A percentile compares a stretch with the other conserved stretches of the same genome.
These are phyloP conservation scores for Drosophila koepferae DNA, from an alignment of 2,888 invertebrate species.

Conservation along the genomic window DNA sequence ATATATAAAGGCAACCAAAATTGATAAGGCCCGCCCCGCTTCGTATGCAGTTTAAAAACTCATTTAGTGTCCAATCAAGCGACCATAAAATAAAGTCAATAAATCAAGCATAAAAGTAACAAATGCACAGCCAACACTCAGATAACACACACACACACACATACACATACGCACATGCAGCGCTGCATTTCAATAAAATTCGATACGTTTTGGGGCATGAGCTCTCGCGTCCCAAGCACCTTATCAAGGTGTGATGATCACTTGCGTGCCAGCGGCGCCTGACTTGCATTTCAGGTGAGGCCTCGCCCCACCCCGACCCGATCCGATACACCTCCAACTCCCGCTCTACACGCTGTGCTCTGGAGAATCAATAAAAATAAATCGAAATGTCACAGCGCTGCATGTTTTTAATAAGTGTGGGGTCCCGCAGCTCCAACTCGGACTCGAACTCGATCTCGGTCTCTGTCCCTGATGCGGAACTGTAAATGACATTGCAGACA, in stretches of 20 bases:
- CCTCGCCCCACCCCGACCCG: background rate
- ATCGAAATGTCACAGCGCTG: conserved; percentile 80
- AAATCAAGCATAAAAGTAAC: conserved; percentile 81
- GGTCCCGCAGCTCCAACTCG: conserved; percentile 67
- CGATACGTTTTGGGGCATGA: conserved; percentile 72
- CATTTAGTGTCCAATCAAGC: conserved; percentile 80
- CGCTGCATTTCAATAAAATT: conserved; percentile 79
- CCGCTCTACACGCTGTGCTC: conserved; percentile 29
- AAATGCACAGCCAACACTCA: conserved; percentile 79
- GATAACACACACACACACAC: conserved; percentile 54
- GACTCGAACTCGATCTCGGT: background rate
- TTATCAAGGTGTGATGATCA: conserved; percentile 81
- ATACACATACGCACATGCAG: conserved; percentile 28
- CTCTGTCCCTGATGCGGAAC: conserved; percentile 29
- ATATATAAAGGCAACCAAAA: conserved; percentile 48
- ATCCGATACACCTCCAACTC: background rate
- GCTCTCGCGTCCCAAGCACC: conserved; percentile 25
- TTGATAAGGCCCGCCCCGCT: conserved; percentile 78
- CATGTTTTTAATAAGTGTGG: conserved; percentile 72
- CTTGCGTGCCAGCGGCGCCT: conserved; percentile 81
- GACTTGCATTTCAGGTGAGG: conserved; percentile 77
- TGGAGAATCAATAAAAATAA: conserved; percentile 78
- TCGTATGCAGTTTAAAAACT: conserved; percentile 78
- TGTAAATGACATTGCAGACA: conserved; percentile 76
- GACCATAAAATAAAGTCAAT: conserved; percentile 80